phyloP scores from a whole-genome alignment of 2,888 invertebrate genomes.

The Drosophila neotestacea region DNA sequence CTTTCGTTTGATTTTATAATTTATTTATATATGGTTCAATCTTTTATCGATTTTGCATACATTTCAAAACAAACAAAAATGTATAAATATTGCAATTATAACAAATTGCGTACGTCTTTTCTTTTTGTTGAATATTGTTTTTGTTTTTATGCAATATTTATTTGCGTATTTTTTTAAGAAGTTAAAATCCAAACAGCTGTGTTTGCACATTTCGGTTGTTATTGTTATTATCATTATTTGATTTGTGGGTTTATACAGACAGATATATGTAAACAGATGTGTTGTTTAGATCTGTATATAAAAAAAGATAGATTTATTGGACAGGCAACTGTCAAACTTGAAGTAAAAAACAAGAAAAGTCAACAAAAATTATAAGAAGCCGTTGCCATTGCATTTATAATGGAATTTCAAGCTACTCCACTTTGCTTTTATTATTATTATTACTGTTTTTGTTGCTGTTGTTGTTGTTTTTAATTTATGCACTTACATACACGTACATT shows the following conservation, averaged over 20 bases:
- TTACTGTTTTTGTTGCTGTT: slow-evolving; percentile 5
- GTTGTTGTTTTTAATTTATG: slow-evolving; percentile 48
- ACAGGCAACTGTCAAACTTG: slow-evolving; percentile 53
- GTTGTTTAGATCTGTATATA: slow-evolving; percentile 10
- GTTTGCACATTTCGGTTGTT: slow-evolving; percentile 50
- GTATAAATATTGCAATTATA: slow-evolving; percentile 42
- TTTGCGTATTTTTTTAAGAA: slow-evolving; percentile 20
- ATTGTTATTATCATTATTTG: slow-evolving; percentile 28
- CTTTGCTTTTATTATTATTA: slow-evolving; percentile 38
- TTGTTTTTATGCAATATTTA: slow-evolving; percentile 12
- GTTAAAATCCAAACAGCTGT: slow-evolving; percentile 62
- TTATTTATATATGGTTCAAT: slow-evolving; percentile 46
- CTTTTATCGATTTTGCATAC: slow-evolving; percentile 28
- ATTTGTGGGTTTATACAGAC: slow-evolving; percentile 18
- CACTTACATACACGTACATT: slow-evolving; percentile 49
- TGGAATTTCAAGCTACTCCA: slow-evolving; percentile 58
- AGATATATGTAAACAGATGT: slow-evolving; percentile 14
- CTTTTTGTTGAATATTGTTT: slow-evolving; percentile 4
- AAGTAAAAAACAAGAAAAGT: slow-evolving; percentile 39
- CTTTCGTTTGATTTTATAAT: slow-evolving; percentile 37
- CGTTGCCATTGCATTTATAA: slow-evolving; percentile 57
- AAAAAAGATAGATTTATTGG: slow-evolving; percentile 52
- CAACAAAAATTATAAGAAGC: slow-evolving; percentile 41
- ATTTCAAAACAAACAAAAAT: slow-evolving; percentile 8
- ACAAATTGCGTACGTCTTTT: slow-evolving; percentile 19